Conservation (phyloP, 2,888 invertebrate species). For the Seladonia tumulorum region DNA sequence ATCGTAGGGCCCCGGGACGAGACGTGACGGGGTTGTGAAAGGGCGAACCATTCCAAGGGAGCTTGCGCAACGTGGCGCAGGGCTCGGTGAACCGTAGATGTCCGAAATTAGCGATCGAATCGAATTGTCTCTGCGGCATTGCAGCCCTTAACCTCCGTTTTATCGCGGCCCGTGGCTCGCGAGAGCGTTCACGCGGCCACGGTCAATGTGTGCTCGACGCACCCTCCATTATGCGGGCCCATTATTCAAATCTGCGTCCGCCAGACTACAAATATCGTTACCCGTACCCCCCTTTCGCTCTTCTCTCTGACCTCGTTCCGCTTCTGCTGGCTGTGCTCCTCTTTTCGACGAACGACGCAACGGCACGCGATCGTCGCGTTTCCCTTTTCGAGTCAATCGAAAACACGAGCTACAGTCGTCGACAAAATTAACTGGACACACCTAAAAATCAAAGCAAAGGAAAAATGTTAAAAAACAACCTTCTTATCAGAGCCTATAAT, state of each 20-base stretch:
- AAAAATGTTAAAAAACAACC: too few species aligned
- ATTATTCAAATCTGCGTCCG: slow-evolving; percentile 76
- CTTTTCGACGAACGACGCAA: slow-evolving; percentile 6
- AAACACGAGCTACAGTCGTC: background rate
- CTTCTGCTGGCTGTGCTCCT: background rate
- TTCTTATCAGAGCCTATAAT: too few species aligned
- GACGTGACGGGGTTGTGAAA: background rate
- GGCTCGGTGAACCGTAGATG: slow-evolving; percentile 36
- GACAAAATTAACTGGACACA: background rate
- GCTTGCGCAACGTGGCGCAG: background rate
- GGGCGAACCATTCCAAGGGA: background rate
- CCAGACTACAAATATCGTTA: slow-evolving; percentile 75
- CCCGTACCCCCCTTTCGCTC: slow-evolving; percentile 25
- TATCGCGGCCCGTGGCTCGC: slow-evolving; percentile 60
- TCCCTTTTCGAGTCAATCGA: background rate
- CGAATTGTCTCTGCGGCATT: slow-evolving; percentile 46
- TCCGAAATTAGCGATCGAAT: slow-evolving; percentile 59
- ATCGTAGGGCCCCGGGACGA: background rate
- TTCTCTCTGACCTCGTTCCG: background rate
- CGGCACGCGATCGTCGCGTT: slow-evolving; percentile 45
- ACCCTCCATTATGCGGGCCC: slow-evolving; percentile 76
- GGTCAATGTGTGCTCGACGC: slow-evolving; percentile 75
- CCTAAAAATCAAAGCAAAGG: background rate
- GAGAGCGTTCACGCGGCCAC: slow-evolving; percentile 64
- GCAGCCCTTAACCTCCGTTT: slow-evolving; percentile 67